Conservation (phyloP, 2,797 vertebrate genomes). For the Phyllotis vaccarum region DNA sequence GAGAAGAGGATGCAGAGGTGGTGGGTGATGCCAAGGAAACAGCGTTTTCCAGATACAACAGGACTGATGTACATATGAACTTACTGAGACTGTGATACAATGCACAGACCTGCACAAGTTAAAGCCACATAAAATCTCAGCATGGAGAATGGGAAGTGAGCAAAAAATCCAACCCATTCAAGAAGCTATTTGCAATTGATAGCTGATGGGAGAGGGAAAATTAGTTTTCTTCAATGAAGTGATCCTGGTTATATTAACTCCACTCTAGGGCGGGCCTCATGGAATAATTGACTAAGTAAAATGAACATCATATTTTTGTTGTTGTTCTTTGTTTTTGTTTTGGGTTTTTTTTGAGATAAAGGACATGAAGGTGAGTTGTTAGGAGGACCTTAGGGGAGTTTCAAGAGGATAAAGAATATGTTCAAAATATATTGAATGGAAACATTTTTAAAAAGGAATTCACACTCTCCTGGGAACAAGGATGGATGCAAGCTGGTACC, state of each 20-base stretch:
- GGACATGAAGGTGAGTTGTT: background rate
- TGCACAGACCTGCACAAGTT: background rate
- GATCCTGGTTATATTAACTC: background rate
- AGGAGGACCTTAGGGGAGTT: background rate
- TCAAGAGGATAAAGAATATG: background rate
- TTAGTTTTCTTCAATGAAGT: background rate
- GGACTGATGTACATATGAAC: background rate
- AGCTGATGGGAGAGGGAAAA: background rate
- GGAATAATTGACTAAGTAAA: background rate
- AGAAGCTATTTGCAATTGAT: background rate
- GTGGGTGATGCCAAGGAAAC: background rate
- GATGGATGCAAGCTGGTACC: background rate
- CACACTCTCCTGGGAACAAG: background rate
- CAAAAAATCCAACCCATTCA: no score
- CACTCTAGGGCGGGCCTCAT: background rate
- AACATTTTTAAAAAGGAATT: background rate
- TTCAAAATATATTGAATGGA: background rate
- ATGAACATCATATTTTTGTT: background rate
- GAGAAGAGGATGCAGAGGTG: background rate
- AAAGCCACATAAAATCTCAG: background rate
- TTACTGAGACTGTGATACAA: background rate
- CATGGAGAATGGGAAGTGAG: background rate
- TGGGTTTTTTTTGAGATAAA: background rate
- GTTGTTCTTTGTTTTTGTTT: background rate
- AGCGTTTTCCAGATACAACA: background rate